Base-by-base conservation (phyloP, 2,888 invertebrate species). In the Kryphioiulus occultus region DNA sequence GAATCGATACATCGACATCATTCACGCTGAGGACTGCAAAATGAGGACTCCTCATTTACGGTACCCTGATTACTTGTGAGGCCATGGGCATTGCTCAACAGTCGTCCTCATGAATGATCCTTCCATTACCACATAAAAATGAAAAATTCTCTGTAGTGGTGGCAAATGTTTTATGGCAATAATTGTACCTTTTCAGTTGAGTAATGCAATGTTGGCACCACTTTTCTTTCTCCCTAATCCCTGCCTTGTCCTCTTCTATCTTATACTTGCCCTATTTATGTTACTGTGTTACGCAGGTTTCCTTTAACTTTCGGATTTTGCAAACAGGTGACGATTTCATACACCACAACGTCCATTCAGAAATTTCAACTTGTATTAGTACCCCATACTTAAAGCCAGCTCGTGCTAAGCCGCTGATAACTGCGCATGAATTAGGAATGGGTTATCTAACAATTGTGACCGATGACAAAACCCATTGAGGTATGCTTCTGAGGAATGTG, bases 151-250 rank as follows among this genome's bases (percentile, higher is more conserved):
- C 30, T 30, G 78, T 30, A 78, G 78, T 78, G 78, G 78, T 78
- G 78, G 78, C 78, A 30, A 78, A 30, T 17, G 78, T 78, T 78
- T 78, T 78, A 78, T 78, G 78, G 78, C 78, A 78, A 78, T 78
- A 78, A 78, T 15, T 30, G 78, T 78, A 78, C 30, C 12, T 10
- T 78, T 78, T 78, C 78, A 78, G 12, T 78, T 78, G 15, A 78
- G 78, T 17, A 30, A 78, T 78, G 78, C 78, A 78, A 78, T 78
- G 78, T 78, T 78, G 30, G 30, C 78, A 78, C 78, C 78, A 53
- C 78, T 30, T 30, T 78, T 1, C 26, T 78, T 78, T 30, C 15
- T 15, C 78, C 15, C 15, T 9, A 78, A 30, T 17, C 30, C 30
- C 15, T 17, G 0, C 78, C 30, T 30, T 30, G 30, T 9, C 22